Percentiles rank a stretch among this genome's conserved stretches.
Evolutionary conservation across 2,797 vertebrate species (phyloP).

Genomic region (Chiroxiphia lanceolata): DNA sequence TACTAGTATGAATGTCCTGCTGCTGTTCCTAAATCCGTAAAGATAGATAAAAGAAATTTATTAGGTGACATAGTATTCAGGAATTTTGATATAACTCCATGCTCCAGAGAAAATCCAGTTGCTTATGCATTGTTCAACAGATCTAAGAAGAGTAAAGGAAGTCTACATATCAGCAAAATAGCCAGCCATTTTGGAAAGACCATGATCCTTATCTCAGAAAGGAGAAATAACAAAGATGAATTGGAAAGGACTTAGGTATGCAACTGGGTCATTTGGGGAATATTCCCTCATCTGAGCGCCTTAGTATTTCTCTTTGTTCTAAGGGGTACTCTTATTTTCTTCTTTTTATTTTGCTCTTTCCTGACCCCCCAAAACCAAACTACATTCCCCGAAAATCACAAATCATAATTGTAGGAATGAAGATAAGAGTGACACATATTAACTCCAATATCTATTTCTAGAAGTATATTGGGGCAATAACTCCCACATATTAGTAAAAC

Average conservation of each 20-base stretch:
- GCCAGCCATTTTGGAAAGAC: background rate
- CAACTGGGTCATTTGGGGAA: background rate
- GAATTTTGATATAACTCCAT: background rate
- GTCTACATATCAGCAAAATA: background rate
- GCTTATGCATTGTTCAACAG: background rate
- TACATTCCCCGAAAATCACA: background rate
- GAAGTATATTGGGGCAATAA: background rate
- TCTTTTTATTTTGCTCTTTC: background rate
- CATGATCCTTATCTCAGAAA: background rate
- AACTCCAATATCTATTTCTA: background rate
- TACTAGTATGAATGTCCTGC: background rate
- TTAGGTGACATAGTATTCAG: background rate
- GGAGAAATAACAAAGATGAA: accelerated
- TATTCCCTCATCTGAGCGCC: background rate
- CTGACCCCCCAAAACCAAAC: accelerated
- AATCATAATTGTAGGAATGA: background rate
- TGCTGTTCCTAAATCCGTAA: background rate
- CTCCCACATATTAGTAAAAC: background rate
- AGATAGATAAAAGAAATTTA: background rate
- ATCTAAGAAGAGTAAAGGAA: background rate
- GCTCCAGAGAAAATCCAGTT: background rate
- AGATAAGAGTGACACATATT: background rate
- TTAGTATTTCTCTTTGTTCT: background rate
- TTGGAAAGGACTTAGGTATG: background rate
- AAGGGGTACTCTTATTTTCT: background rate